These are phyloP conservation scores for Eucera pruinosa DNA, from an alignment of 2,888 invertebrate genomes.

Conservation along the genomic window DNA sequence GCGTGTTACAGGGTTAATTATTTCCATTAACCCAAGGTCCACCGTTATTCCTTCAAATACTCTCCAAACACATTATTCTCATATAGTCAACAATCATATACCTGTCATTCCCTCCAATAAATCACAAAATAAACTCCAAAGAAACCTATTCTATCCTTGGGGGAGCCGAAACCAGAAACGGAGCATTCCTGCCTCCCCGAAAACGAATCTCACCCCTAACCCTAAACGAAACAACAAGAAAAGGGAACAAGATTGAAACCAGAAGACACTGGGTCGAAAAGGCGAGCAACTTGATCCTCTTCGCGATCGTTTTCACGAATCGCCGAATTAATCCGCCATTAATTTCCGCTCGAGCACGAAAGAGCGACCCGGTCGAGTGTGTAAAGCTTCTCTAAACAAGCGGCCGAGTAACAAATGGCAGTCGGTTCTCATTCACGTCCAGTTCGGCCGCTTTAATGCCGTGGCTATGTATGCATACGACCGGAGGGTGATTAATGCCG, in stretches of 20 bases:
- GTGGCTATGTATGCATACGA: conserved; percentile 83
- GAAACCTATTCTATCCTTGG: not conserved
- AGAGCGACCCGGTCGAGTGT: conserved; percentile 76
- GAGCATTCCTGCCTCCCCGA: conserved; percentile 17
- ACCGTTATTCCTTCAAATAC: not conserved
- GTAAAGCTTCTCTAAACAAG: conserved; percentile 84
- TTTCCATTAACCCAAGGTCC: not conserved
- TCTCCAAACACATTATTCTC: not conserved
- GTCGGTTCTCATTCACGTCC: conserved; percentile 64
- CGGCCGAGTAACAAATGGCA: conserved; percentile 81
- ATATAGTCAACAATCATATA: not conserved
- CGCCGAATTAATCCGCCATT: conserved; percentile 84
- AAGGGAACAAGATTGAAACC: not conserved
- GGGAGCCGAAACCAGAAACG: conserved; percentile 7
- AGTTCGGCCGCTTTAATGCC: conserved; percentile 74
- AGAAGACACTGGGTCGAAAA: not conserved
- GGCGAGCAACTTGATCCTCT: not conserved
- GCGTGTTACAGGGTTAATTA: too few species aligned
- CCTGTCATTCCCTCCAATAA: not conserved
- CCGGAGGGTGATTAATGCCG: conserved; percentile 82
- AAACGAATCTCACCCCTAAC: too few species aligned
- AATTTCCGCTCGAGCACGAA: conserved; percentile 77
- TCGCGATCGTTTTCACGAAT: conserved; percentile 47
- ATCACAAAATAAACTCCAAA: not conserved
- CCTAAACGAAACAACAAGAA: conserved; percentile 11